phyloP scores from a whole-genome alignment of 2,797 vertebrate species.

The Rhynchonycteris naso region DNA sequence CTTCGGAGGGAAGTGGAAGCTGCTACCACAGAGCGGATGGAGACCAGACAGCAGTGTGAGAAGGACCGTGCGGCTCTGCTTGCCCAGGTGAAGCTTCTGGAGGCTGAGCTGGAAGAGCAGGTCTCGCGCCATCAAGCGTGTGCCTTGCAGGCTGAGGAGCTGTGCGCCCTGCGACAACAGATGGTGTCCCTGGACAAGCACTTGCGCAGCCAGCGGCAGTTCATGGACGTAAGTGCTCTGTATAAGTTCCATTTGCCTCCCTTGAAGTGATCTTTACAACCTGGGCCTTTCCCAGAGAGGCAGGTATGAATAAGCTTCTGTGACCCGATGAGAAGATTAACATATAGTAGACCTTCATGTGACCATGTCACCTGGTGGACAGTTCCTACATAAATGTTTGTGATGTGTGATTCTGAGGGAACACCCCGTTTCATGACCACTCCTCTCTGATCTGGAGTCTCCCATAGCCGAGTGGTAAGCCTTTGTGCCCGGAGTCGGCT shows the following conservation, averaged over 20 bases:
- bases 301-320: background rate
- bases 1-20: slow-evolving; percentile 91
- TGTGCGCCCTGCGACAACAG: slow-evolving; percentile 91
- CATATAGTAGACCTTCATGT: background rate
- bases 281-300: fast-evolving
- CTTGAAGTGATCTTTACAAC: fast-evolving
- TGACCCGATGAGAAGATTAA: background rate
- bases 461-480: background rate
- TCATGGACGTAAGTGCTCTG: slow-evolving; percentile 92
- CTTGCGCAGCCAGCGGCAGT: slow-evolving; percentile 94
- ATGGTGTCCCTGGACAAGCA: slow-evolving; percentile 95
- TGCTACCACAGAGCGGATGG: slow-evolving; percentile 90
- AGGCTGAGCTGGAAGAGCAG: slow-evolving; percentile 95
- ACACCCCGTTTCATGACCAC: background rate
- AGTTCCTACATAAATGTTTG: background rate
- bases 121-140: slow-evolving; percentile 88
- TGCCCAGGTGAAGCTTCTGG: slow-evolving; percentile 90
- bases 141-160: slow-evolving; percentile 86
- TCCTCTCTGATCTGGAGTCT: background rate
- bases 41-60: slow-evolving; percentile 94
- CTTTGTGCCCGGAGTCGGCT: background rate
- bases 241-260: fast-evolving
- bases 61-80: slow-evolving; percentile 91
- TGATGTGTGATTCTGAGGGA: background rate
- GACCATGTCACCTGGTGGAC: background rate